These are phyloP conservation scores for Strix occidentalis DNA, from an alignment of 2,797 vertebrate species.

Conservation along the genomic window DNA sequence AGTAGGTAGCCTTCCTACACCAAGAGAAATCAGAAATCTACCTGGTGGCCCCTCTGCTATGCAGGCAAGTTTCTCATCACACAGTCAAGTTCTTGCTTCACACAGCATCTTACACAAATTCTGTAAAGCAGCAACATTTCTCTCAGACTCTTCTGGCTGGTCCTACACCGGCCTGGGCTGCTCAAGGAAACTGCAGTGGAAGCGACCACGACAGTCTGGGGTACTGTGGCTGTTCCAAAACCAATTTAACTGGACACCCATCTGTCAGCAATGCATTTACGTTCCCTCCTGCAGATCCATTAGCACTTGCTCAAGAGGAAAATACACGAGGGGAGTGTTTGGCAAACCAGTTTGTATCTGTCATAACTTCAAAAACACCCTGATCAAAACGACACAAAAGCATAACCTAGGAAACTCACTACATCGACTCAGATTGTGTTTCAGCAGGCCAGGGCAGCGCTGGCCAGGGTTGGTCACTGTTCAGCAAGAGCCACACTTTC, in stretches of 20 bases:
- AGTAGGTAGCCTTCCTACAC: neutral
- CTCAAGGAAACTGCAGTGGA: neutral
- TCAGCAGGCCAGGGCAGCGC: neutral
- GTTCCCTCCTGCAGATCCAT: neutral
- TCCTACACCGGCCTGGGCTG: rapidly evolving
- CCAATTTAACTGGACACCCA: neutral
- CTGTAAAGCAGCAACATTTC: neutral
- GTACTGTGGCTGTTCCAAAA: neutral
- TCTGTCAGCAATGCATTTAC: neutral
- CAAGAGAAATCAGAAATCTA: neutral
- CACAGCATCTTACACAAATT: neutral
- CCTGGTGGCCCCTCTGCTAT: neutral
- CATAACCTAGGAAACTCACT: neutral
- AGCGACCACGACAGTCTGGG: neutral
- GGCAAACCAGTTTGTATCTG: neutral
- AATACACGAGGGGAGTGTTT: neutral
- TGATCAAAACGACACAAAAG: neutral
- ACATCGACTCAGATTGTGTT: rapidly evolving
- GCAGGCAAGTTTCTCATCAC: neutral
- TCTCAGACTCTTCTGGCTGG: neutral
- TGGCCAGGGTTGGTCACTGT: neutral
- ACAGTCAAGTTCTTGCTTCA: neutral
- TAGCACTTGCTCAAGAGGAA: neutral
- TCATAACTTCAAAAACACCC: neutral
- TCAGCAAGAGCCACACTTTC: neutral